Base-by-base conservation (phyloP, 2,888 invertebrate species). In the Julus scandinavius region DNA sequence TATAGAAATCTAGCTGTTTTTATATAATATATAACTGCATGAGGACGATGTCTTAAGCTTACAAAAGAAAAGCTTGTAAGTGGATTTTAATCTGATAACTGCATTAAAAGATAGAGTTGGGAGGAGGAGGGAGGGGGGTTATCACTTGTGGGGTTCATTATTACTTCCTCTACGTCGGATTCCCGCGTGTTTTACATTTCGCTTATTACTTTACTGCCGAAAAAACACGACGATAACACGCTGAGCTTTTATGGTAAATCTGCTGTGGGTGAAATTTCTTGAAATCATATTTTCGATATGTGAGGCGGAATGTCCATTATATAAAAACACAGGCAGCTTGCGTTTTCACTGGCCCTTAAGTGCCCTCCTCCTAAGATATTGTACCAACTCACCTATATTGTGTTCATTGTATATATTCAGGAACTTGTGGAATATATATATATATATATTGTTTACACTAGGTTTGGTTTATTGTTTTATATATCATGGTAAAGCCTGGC, bases 1-100 rank as follows among this genome's bases (percentile, higher is more conserved):
- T 63, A 63, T n/a, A 63, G 3, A n/a, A 63, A 63, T 63, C 63
- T 63, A 63, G n/a, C 63, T 13, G n/a, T 17, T 63, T 63, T 63
- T 63, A n/a, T 54, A 9, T 54, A 13, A 7, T 7, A 54, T 15
- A 11, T 54, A 54, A 54, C 54, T 54, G 54, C 11, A 2, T 4
- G n/a, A 17, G 63, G 63, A 63, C 6, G 63, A 63, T 63, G 63
- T 63, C 63, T 63, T 63, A 5, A 17, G 63, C 63, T 63, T 63
- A 63, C 63, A 63, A 63, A 63, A 63, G 63, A 63, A 63, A 63
- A 63, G 63, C 63, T 63, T 63, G 63, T 63, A 63, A 63, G 63
- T 63, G 63, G 63, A 63, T 63, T 63, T 63, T 63, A 63, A 63
- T 63, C 63, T 63, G 63, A 63, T 63, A 63, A 63, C 63, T 63